phyloP scores from a whole-genome alignment of 2,797 vertebrate genomes.

The Myoxocephalus aenaeus region DNA sequence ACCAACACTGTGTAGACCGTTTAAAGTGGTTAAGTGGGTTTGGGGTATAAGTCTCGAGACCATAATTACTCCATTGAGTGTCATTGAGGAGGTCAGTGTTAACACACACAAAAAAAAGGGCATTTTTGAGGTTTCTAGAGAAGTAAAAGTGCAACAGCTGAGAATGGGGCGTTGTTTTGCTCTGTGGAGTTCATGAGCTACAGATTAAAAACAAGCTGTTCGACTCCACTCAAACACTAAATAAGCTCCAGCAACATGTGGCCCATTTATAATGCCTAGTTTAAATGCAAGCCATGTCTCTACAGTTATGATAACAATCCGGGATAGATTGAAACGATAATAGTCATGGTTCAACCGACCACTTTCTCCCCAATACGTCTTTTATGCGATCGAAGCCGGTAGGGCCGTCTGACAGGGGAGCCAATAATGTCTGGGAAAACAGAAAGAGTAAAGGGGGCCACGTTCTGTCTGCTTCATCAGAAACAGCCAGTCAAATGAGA shows the following conservation, averaged over 20 bases:
- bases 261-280: constrained; percentile 34
- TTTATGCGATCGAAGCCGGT: constrained; percentile 48
- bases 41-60: constrained; percentile 41
- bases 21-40: constrained; percentile 59
- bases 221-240: constrained; percentile 14
- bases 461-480: constrained; percentile 44
- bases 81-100: constrained; percentile 31
- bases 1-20: constrained; percentile 46
- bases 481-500: constrained; percentile 69
- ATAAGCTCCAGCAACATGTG: constrained; percentile 35
- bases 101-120: too few species aligned
- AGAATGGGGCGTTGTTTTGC: neutral
- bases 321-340: constrained; percentile 57
- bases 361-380: constrained; percentile 56
- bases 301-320: constrained; percentile 55
- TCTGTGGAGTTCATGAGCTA: constrained; percentile 16
- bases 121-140: too few species aligned
- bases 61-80: constrained; percentile 44
- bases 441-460: constrained; percentile 19
- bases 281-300: constrained; percentile 41
- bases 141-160: neutral
- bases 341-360: constrained; percentile 52
- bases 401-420: constrained; percentile 67
- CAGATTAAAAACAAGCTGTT: constrained; percentile 31
- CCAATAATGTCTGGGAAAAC: constrained; percentile 60